Evolutionary conservation across 2,113 vertebrate genomes (phyloP).

Genomic region (Thunnus thynnus): DNA sequence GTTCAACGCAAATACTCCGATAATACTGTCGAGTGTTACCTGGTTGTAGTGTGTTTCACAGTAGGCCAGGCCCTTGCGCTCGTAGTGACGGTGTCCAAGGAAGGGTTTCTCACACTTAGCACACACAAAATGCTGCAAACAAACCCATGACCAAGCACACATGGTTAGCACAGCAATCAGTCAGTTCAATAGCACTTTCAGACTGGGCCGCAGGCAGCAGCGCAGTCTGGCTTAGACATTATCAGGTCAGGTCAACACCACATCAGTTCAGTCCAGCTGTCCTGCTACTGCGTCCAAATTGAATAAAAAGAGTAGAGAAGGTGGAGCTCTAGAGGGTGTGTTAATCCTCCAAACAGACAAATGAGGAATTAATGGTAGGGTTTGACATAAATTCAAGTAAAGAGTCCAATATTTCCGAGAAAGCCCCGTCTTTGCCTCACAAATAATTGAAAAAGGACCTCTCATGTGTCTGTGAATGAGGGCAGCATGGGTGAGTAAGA

Average conservation of each 20-base stretch:
- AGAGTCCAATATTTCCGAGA: neutral
- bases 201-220: conserved; percentile 15
- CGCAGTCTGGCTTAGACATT: conserved; percentile 25
- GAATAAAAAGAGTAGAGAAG: neutral
- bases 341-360: neutral
- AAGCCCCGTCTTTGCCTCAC: neutral
- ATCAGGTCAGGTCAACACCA: conserved; percentile 51
- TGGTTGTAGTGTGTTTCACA: conserved; percentile 99
- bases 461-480: neutral
- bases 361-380: neutral
- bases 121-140: conserved; percentile 98
- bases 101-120: conserved; percentile 99
- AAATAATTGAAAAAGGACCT: neutral
- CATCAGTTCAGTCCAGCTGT: conserved; percentile 40
- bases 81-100: conserved; percentile 97
- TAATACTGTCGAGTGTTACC: conserved; percentile 81
- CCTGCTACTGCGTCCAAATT: conserved; percentile 27
- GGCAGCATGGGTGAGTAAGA: neutral
- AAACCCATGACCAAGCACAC: conserved; percentile 75
- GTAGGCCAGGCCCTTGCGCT: conserved; percentile 96
- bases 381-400: neutral
- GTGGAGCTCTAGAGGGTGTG: neutral
- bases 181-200: conserved; percentile 44
- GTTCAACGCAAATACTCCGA: neutral
- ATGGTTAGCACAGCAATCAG: conserved; percentile 60